Evolutionary conservation across 2,888 invertebrate genomes (phyloP).

Genomic region (Calameuta filiformis): DNA sequence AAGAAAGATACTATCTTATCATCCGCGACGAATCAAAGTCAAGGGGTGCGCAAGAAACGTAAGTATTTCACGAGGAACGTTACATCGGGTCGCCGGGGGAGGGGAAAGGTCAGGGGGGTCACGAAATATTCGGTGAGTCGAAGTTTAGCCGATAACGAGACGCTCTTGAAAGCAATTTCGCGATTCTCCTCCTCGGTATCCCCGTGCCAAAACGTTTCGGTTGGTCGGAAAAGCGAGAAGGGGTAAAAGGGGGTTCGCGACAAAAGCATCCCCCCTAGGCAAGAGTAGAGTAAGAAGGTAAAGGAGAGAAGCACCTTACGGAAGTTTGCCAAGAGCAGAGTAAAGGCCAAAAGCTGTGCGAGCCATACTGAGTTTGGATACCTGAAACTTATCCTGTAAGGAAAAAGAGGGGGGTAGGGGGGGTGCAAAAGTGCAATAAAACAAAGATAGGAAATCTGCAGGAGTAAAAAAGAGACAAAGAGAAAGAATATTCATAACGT

Average conservation of each 20-base stretch:
- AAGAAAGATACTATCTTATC: not conserved
- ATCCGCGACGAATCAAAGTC: not conserved
- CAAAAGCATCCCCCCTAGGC: not conserved
- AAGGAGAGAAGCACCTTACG: not conserved
- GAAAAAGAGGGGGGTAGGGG: not conserved
- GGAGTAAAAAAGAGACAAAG: conserved; percentile 13
- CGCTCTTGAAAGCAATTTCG: not conserved
- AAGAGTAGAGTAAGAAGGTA: not conserved
- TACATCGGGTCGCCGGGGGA: not conserved
- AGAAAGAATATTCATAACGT: not conserved
- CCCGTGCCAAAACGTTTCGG: not conserved
- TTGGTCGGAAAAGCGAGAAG: not conserved
- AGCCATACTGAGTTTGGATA: not conserved
- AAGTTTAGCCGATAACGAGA: conserved; percentile 1
- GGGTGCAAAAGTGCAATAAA: not conserved
- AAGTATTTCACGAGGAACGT: not conserved
- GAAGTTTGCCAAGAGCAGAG: not conserved
- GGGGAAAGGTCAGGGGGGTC: not conserved
- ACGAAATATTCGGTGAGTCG: not conserved
- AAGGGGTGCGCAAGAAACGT: not conserved
- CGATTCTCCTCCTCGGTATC: not conserved
- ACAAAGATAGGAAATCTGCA: not conserved
- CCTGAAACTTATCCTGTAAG: not conserved
- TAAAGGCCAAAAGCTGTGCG: not conserved
- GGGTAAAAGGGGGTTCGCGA: not conserved